phyloP scores from a whole-genome alignment of 1,140 invertebrate species.

The Popillia japonica region DNA sequence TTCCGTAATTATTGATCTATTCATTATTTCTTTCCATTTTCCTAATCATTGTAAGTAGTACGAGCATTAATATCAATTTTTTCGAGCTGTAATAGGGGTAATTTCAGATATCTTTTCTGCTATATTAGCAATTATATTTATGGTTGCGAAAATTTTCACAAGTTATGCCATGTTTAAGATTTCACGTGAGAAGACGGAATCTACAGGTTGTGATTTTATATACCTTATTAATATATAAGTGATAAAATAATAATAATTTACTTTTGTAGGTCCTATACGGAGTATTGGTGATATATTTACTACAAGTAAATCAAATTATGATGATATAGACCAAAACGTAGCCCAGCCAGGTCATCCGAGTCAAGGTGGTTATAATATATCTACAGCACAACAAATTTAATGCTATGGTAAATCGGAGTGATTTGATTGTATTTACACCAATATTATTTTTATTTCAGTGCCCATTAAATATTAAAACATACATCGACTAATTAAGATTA shows the following conservation, averaged over 20 bases:
- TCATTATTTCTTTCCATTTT: slow-evolving; percentile 29
- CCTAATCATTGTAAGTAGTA: background rate
- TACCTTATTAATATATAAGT: background rate
- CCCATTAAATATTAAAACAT: background rate
- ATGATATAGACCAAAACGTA: slow-evolving; percentile 2
- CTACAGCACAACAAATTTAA: slow-evolving; percentile 33
- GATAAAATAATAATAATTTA: background rate
- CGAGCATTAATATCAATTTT: background rate
- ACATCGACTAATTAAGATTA: background rate
- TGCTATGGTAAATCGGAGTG: background rate
- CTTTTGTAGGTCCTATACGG: slow-evolving; percentile 1
- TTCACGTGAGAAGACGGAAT: background rate
- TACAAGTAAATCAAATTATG: slow-evolving; percentile 25
- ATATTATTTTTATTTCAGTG: background rate
- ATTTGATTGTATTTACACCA: slow-evolving; percentile 11
- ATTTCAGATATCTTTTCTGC: background rate
- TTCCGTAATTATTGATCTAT: slow-evolving; percentile 27
- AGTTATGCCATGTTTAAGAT: slow-evolving; percentile 2
- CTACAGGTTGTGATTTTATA: slow-evolving; percentile 9
- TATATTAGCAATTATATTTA: slow-evolving; percentile 6
- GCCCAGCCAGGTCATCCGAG: background rate
- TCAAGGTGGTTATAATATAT: slow-evolving; percentile 34
- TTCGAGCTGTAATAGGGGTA: background rate
- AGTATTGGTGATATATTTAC: slow-evolving; percentile 15
- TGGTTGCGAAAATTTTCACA: slow-evolving; percentile 15